Base-by-base conservation (phyloP, 2,113 vertebrate species). In the Pangasianodon gigas region DNA sequence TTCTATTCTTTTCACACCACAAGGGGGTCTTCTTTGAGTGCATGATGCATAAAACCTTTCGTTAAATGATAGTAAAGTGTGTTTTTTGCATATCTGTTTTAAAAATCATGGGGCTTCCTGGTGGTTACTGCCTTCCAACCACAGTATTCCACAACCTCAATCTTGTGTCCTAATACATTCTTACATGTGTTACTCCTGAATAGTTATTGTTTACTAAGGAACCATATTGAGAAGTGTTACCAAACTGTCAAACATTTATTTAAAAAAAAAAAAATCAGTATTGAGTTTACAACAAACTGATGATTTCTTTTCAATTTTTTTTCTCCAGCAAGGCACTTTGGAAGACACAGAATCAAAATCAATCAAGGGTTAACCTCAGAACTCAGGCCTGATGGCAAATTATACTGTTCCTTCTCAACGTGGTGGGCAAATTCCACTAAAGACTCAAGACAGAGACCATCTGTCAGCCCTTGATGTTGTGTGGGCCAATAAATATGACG, bases 391-490 rank as follows among this genome's bases (percentile, higher is more conserved):
- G n/a, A 87, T 87, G 85, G 89, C 69, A 32, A n/a, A 19, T 56
- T 90, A 83, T 24, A 84, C 37, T n/a, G 85, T 90, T 32, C 85
- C 85, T 48, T 74, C 79, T 21, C 51, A 32, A 51, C 0, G 24
- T 48, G 77, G 77, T 71, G 14, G 37, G 6, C 77, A 14, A 58
- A 83, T 90, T 51, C 29, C 77, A 24, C 26, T 84, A 41, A 5
- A 48, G 19, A 83, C 85, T 37, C 3, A 46, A 9, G 37, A 74
- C 51, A 87, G 65, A 74, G 79, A 90, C 80, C 7, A 7, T 4
- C 85, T 90, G 0, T 32, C 85, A 18, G 24, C 9, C 13, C 89
- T 90, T 46, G 89, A 90, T 83, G 85, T 90, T 83, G 89, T 87
- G 65, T 90, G 79, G 89, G 26, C 77, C 21, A 83, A 90, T 75